Base-by-base conservation (phyloP, 2,888 invertebrate genomes). In the Hirtodrosophila cameraria region DNA sequence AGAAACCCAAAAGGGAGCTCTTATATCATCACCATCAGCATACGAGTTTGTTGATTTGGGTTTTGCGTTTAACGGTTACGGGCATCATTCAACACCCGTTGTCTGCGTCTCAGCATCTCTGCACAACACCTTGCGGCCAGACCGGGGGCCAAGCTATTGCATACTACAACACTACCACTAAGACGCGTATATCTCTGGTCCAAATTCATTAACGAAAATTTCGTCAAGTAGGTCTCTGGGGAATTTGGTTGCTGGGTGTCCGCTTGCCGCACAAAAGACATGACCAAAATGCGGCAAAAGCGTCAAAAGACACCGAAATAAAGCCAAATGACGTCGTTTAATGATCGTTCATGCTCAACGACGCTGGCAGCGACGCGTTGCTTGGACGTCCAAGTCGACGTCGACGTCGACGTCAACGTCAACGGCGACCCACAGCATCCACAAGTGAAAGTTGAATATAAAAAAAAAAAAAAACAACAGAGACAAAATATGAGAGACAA, bases 191-290 rank as follows among this genome's bases (percentile, higher is more conserved):
- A 31, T 27, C 41, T 72, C 71, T 81, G 78, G 67, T 81, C 76
- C 67, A 87, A 84, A 84, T 86, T 86, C 86, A 86, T 86, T 86
- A 86, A 86, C 86, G 52, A 86, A n/a, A 76, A 86, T 87, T 87
- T 81, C 87, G 66, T 72, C 75, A 87, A 76, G 62, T 78, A 45
- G 60, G 69, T 72, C 58, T 67, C 58, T n/a, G 49, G 65, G 72
- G 59, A 79, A 72, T 67, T 23, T 55, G 75, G 66, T 53, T 71
- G 66, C 43, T 49, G 59, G 31, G 52, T 35, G 50, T 60, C 62
- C 68, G 68, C 52, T 58, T 60, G 60, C 43, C 48, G 42, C 49
- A 42, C 41, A 61, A 57, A 67, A 62, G 57, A 42, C 45, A 23
- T 33, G 20, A 28, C 36, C 39, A 46, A 27, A 62, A n/a, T n/a